Evolutionary conservation across 2,113 vertebrate species (phyloP).

Genomic region (Ammodytes marinus): DNA sequence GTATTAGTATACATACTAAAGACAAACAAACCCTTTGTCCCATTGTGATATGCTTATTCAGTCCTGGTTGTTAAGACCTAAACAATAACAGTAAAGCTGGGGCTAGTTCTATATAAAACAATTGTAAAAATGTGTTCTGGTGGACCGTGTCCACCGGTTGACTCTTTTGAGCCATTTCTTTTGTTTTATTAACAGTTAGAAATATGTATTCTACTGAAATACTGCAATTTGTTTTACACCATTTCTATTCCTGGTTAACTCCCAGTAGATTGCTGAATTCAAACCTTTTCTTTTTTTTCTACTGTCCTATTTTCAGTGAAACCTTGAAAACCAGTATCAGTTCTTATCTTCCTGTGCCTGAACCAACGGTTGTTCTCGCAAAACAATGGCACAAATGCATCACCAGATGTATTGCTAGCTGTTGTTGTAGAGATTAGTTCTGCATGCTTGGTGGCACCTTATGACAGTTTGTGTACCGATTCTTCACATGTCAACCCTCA

Average conservation of each 20-base stretch:
- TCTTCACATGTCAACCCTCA: constrained; percentile 10
- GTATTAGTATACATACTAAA: constrained; percentile 4
- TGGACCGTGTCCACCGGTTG: constrained; percentile 30
- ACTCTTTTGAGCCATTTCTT: constrained; percentile 41
- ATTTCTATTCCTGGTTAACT: constrained; percentile 47
- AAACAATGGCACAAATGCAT: constrained; percentile 21
- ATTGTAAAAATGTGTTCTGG: constrained; percentile 25
- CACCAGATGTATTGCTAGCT: constrained; percentile 34
- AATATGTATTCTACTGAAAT: constrained; percentile 30
- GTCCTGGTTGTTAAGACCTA: constrained; percentile 21
- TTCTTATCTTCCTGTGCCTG: background rate
- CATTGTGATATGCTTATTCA: constrained; percentile 13
- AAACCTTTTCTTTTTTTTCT: constrained; percentile 53
- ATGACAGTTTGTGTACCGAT: constrained; percentile 22
- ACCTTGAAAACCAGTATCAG: constrained; percentile 28
- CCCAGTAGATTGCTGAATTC: constrained; percentile 43
- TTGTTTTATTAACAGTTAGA: constrained; percentile 49
- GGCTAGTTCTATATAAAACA: constrained; percentile 26
- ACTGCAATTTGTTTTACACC: constrained; percentile 32
- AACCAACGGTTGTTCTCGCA: constrained; percentile 2
- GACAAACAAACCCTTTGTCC: background rate
- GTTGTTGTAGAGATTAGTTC: constrained; percentile 24
- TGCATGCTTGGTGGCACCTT: background rate
- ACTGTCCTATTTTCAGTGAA: constrained; percentile 45
- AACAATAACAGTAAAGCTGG: constrained; percentile 15